Evolutionary conservation across 2,888 invertebrate genomes (phyloP), one percentile per base, ranked within the genome.

Genomic region (Cephus nigrinus): DNA sequence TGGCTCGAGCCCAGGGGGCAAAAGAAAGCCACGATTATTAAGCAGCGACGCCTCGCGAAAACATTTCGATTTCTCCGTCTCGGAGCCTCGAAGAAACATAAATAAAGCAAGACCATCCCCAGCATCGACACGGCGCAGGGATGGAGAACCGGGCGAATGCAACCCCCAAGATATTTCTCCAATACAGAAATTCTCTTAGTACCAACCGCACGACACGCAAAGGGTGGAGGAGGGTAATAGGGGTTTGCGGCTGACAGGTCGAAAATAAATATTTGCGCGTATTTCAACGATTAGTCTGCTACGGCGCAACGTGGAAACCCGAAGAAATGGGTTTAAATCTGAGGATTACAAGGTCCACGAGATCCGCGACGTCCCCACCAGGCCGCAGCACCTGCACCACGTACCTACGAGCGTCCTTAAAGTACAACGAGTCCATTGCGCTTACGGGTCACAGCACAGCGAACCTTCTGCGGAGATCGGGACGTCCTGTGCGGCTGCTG

Each of bases 231-330:
- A 30, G 15, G 33, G 71, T 32, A 32, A 71, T 30, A 76, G 71
- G 68, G 36, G 82, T 80, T 83, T 86, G 87, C 84, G 77, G 78
- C 76, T 88, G 87, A 88, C 87, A 88, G 87, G 79, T 84, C 80
- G 80, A 82, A 84, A 84, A 88, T 87, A 88, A 87, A 88, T 87
- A 88, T 88, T 88, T 87, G 87, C 84, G 75, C 86, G 84, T 86
- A 87, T 88, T 86, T 86, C 84, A 87, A 84, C 84, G 88, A 88
- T 87, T 87, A 88, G 85, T 84, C 83, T 82, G 82, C 83, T 84
- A 84, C 82, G 86, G 84, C 40, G 82, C 82, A 81, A 83, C 77
- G 81, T 80, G 80, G 83, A 79, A 71, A 71, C 2, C 9, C 12
- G 31, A 5, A 15, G 33, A 31, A 33, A 71, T 31, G 23, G 31